phyloP scores from a whole-genome alignment of 2,888 invertebrate species.

The Drosophila helvetica region DNA sequence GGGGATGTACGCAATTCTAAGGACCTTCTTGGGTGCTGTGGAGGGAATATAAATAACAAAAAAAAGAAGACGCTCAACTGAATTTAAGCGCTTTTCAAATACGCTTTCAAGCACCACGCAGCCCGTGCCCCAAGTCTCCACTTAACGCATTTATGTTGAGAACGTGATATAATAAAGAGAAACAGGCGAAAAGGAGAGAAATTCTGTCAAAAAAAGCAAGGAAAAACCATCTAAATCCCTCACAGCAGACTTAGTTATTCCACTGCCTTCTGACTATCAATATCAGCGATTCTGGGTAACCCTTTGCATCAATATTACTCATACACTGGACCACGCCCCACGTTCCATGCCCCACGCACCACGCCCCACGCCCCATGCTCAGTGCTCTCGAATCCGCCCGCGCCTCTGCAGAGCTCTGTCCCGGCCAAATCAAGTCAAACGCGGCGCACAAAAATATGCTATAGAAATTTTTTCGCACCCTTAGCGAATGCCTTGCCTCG shows the following conservation, averaged over 20 bases:
- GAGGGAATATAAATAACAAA: conserved; percentile 26
- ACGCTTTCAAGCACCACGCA: conserved; percentile 47
- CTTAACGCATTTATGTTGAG: conserved; percentile 78
- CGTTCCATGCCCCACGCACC: conserved; percentile 18
- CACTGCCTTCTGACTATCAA: conserved; percentile 64
- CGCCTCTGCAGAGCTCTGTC: not conserved
- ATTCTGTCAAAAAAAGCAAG: conserved; percentile 21
- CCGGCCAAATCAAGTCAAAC: conserved; percentile 59
- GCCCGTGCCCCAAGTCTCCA: conserved; percentile 63
- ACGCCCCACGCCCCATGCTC: conserved; percentile 22
- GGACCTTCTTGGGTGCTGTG: conserved; percentile 31
- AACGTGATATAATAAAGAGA: conserved; percentile 79
- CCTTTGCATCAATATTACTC: conserved; percentile 72
- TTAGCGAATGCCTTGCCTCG: conserved; percentile 56
- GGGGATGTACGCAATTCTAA: conserved; percentile 35
- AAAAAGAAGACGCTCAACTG: conserved; percentile 51
- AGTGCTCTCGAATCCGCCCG: not conserved
- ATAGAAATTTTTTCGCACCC: conserved; percentile 70
- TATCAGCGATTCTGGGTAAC: conserved; percentile 62
- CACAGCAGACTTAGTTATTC: conserved; percentile 45
- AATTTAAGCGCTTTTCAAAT: conserved; percentile 77
- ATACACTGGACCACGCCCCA: conserved; percentile 59
- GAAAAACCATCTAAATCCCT: conserved; percentile 52
- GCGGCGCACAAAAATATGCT: conserved; percentile 63
- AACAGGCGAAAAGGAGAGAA: conserved; percentile 44